Conservation (phyloP, 2,113 vertebrate genomes). For the Semnornis frantzii region DNA sequence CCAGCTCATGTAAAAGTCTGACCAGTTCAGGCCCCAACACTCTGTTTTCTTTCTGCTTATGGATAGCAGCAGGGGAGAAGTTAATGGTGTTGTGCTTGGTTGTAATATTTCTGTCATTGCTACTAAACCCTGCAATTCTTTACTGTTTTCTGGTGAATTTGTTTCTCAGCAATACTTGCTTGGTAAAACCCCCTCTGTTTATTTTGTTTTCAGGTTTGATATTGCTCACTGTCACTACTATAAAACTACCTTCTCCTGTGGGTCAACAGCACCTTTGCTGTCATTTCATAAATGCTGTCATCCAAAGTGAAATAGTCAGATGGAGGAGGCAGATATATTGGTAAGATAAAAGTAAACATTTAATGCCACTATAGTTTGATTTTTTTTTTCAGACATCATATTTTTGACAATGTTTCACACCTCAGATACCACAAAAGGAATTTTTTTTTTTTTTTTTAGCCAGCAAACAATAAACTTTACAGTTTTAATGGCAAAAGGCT, state of each 20-base stretch:
- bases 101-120: not conserved
- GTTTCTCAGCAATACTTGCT: not conserved
- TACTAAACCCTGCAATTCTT: not conserved
- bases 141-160: not conserved
- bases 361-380: slow-evolving; percentile 80
- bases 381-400: slow-evolving; percentile 79
- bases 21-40: not conserved
- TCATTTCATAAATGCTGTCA: not conserved
- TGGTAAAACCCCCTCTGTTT: not conserved
- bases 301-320: not conserved
- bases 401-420: slow-evolving; percentile 80
- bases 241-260: not conserved
- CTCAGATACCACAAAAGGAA: slow-evolving; percentile 78
- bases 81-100: not conserved
- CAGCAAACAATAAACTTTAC: slow-evolving; percentile 77
- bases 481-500: slow-evolving; percentile 74
- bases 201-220: not conserved
- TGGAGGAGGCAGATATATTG: slow-evolving; percentile 52
- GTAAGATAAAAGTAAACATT: slow-evolving; percentile 82
- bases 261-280: not conserved
- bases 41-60: not conserved
- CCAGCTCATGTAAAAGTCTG: not conserved
- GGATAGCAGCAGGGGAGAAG: not conserved
- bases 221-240: not conserved
- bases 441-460: slow-evolving; percentile 53